Evolutionary conservation across 2,888 invertebrate genomes (phyloP), one percentile per base, ranked within the genome.

Genomic region (Torymus auratus): DNA sequence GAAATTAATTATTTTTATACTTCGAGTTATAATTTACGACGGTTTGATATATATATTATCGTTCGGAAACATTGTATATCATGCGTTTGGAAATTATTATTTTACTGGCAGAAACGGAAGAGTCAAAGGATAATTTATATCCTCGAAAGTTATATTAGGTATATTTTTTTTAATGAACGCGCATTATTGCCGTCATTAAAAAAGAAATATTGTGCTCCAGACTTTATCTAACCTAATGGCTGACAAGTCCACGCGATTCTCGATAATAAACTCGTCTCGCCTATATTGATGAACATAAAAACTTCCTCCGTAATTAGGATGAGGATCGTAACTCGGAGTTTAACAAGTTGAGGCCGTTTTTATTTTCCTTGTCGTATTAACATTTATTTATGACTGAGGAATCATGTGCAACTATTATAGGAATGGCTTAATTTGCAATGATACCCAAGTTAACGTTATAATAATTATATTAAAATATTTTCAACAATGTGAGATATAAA

Each of bases 271-370:
- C n/a, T 68, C 55, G 28, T 56, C 61, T 76, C 4, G 80, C 53
- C 61, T 58, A 70, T 75, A 75, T 76, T 76, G 71, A 80, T 65
- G 67, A 72, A 68, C 58, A 55, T 75, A 75, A 75, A 73, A 75
- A 65, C 65, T 65, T 80, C 20, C 56, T 41, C 56, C 13, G 50
- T 74, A 71, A 70, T 80, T 71, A 80, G 65, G 53, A 56, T 70
- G 69, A 69, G 58, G 79, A 62, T 79, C 73, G 68, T 78, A 78
- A 73, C 56, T 78, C 67, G 67, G 15, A 64, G 62, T 50, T 71
- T 71, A 78, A 78, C 68, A 61, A 55, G 53, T 71, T 71, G 58
- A 41, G 41, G 41, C 7, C 2, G 13, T 73, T 64, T 64, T 58
- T 65, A 17, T 65, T 52, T 64, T 58, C 2, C 17, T 52, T 52